These are phyloP conservation scores for Pantherophis alleghaniensis DNA, from an alignment of 2,797 vertebrate species.

Conservation along the genomic window DNA sequence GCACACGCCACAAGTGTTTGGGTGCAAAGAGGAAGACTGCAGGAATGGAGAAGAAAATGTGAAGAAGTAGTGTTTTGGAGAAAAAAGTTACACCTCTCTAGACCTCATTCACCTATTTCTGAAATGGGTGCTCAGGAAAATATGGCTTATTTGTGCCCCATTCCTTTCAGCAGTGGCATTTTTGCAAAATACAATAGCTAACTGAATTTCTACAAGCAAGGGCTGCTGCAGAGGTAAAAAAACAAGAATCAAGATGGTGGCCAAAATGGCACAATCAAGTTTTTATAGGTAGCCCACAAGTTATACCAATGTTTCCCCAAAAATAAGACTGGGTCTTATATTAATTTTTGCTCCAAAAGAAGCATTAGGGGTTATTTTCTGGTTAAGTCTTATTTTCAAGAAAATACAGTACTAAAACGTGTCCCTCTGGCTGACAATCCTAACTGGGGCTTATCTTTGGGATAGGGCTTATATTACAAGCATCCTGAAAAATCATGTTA, in stretches of 20 bases:
- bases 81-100: neutral
- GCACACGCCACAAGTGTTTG: conserved; percentile 25
- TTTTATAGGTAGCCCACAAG: neutral
- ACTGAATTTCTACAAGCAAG: neutral
- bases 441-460: no score
- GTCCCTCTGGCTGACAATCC: no score
- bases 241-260: neutral
- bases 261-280: neutral
- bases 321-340: no score
- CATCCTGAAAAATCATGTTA: no score
- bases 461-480: no score
- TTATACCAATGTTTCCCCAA: no score
- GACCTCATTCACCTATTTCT: neutral
- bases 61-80: neutral
- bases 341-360: no score
- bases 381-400: no score
- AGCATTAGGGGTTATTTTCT: no score
- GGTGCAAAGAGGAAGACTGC: neutral
- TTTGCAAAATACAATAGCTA: neutral
- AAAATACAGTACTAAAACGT: no score
- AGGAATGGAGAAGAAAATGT: neutral
- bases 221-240: neutral
- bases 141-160: neutral
- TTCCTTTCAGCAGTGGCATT: neutral
- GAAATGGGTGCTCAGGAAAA: neutral